Evolutionary conservation across 2,797 vertebrate species (phyloP).

Genomic region (Heterohyrax brucei): DNA sequence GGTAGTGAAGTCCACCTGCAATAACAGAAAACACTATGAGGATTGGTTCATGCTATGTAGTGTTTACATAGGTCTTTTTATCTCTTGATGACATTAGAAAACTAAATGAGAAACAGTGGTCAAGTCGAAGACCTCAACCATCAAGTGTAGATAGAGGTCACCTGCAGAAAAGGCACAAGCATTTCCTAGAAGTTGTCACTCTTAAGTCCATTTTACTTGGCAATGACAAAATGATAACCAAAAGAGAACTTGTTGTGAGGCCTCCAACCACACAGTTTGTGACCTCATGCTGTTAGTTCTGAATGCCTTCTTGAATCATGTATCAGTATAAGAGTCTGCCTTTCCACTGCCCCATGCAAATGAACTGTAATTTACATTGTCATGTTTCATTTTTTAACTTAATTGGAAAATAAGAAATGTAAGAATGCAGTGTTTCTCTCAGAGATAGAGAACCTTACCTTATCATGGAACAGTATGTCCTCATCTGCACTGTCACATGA

Average conservation of each 20-base stretch:
- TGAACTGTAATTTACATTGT: no score
- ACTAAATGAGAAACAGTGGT: background rate
- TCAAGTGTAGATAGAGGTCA: no score
- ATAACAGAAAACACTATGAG: background rate
- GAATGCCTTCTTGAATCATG: no score
- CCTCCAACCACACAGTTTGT: no score
- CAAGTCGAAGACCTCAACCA: background rate
- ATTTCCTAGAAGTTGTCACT: background rate
- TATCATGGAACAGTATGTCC: no score
- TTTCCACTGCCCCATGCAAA: background rate
- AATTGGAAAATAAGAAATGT: background rate
- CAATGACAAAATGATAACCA: background rate
- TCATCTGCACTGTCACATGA: no score
- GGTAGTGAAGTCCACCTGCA: background rate
- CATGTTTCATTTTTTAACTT: rapidly evolving
- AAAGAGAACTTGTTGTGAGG: background rate
- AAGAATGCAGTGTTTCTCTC: background rate
- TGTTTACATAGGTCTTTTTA: no score
- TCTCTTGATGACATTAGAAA: background rate
- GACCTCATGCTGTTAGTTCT: no score
- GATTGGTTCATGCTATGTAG: background rate
- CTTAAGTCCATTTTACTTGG: background rate
- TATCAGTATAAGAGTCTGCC: background rate
- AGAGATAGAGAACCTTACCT: no score
- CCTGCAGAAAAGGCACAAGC: background rate